These are phyloP conservation scores for Myanophis thanlyinensis DNA, from an alignment of 2,113 vertebrate species.

Conservation along the genomic window DNA sequence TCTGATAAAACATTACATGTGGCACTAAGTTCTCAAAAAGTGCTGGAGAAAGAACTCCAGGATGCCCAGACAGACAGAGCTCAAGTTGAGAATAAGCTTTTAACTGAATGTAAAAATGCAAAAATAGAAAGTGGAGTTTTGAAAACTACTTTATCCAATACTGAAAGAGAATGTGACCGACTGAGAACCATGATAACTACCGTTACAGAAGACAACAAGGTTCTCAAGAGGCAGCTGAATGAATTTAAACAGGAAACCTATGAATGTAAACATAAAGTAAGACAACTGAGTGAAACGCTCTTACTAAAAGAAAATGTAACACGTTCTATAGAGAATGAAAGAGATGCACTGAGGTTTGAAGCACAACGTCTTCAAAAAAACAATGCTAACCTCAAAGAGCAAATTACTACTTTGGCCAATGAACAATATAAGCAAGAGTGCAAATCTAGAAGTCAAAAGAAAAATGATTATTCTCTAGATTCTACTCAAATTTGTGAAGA, in stretches of 20 bases:
- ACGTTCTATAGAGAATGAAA: slow-evolving; percentile 63
- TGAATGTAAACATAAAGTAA: slow-evolving; percentile 53
- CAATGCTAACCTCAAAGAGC: slow-evolving; percentile 45
- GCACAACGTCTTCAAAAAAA: slow-evolving; percentile 54
- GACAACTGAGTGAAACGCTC: slow-evolving; percentile 49
- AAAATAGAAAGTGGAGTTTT: slow-evolving; percentile 56
- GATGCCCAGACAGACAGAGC: slow-evolving; percentile 30
- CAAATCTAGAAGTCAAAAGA: slow-evolving; percentile 4
- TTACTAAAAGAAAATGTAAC: slow-evolving; percentile 58
- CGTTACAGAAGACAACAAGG: slow-evolving; percentile 61
- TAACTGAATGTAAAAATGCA: slow-evolving; percentile 53
- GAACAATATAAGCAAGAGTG: slow-evolving; percentile 28
- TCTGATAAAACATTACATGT: slow-evolving; percentile 54
- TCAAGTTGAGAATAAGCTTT: slow-evolving; percentile 46
- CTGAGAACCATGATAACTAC: slow-evolving; percentile 50
- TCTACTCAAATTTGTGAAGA: slow-evolving; percentile 27
- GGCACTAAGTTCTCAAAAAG: slow-evolving; percentile 38
- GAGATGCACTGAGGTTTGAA: slow-evolving; percentile 60
- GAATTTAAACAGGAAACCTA: slow-evolving; percentile 44
- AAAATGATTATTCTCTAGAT: slow-evolving; percentile 38
- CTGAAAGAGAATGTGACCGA: slow-evolving; percentile 52
- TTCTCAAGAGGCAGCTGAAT: slow-evolving; percentile 64
- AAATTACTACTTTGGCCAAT: slow-evolving; percentile 30
- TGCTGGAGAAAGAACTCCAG: slow-evolving; percentile 50
- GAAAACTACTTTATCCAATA: slow-evolving; percentile 53